phyloP scores from a whole-genome alignment of 2,888 invertebrate species.

The Dyspetes luteomarginatus region DNA sequence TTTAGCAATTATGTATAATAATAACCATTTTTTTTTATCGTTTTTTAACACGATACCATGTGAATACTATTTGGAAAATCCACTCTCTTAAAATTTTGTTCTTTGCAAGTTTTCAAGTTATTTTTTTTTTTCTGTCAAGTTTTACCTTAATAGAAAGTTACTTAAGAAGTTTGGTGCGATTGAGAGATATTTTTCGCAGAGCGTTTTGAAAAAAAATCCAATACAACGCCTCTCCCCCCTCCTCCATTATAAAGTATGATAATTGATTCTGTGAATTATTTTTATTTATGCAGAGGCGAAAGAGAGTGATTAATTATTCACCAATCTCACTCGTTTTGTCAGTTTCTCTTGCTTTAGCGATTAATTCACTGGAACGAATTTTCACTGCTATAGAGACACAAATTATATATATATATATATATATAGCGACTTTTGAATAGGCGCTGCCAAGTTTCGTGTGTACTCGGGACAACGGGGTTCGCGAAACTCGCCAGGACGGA shows the following conservation, averaged over 20 bases:
- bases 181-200: background rate
- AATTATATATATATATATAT: conserved; percentile 3
- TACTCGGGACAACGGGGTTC: conserved; percentile 63
- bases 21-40: too few species aligned
- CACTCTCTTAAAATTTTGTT: too few species aligned
- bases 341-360: conserved; percentile 33
- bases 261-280: conserved; percentile 60
- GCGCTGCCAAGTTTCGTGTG: conserved; percentile 61
- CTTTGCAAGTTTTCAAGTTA: too few species aligned
- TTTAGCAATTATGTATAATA: too few species aligned
- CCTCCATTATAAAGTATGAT: conserved; percentile 6
- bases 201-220: background rate
- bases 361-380: conserved; percentile 66
- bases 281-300: conserved; percentile 52
- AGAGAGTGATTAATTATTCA: conserved; percentile 62
- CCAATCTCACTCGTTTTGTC: conserved; percentile 37
- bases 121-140: too few species aligned
- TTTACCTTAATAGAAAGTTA: background rate
- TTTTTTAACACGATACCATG: too few species aligned
- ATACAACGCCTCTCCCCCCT: background rate
- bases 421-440: conserved; percentile 33
- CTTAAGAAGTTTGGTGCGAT: background rate
- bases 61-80: too few species aligned
- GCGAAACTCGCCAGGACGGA: conserved; percentile 64
- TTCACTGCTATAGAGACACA: conserved; percentile 5